Percentiles rank a stretch among this genome's conserved stretches.
Conservation (phyloP, 2,888 invertebrate species). For the Sympetrum striolatum region DNA sequence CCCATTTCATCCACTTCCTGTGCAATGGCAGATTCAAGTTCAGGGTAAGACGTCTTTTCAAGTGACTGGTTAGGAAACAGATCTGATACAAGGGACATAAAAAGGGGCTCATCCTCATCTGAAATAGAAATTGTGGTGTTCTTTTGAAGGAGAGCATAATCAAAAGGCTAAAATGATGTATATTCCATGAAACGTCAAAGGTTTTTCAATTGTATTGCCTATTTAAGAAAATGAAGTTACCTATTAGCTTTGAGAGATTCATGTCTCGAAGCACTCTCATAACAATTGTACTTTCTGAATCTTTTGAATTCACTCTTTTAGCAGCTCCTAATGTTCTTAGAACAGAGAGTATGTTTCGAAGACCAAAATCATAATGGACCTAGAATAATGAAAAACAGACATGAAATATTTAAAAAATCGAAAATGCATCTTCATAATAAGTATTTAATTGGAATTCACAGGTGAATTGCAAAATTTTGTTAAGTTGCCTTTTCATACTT, state of each 20-base stretch:
- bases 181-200: too few species aligned
- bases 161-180: too few species aligned
- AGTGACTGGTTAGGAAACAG: slow-evolving; percentile 93
- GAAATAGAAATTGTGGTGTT: slow-evolving; percentile 51
- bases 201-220: neutral
- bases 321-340: slow-evolving; percentile 90
- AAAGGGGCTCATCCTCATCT: slow-evolving; percentile 97
- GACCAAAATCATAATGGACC: slow-evolving; percentile 97
- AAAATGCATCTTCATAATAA: neutral
- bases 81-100: slow-evolving; percentile 94
- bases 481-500: slow-evolving; percentile 63
- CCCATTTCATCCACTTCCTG: slow-evolving; percentile 82
- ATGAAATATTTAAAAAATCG: neutral
- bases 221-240: slow-evolving; percentile 52
- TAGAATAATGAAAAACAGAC: slow-evolving; percentile 54
- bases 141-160: neutral
- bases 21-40: slow-evolving; percentile 86
- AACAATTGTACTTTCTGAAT: slow-evolving; percentile 93
- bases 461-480: neutral
- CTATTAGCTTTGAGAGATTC: slow-evolving; percentile 94
- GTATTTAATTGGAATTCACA: neutral
- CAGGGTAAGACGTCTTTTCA: slow-evolving; percentile 89
- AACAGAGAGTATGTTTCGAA: slow-evolving; percentile 94
- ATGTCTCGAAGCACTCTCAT: slow-evolving; percentile 96
- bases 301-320: slow-evolving; percentile 88